Evolutionary conservation across 2,113 vertebrate genomes (phyloP).

Genomic region (Genyomyrus donnyi): DNA sequence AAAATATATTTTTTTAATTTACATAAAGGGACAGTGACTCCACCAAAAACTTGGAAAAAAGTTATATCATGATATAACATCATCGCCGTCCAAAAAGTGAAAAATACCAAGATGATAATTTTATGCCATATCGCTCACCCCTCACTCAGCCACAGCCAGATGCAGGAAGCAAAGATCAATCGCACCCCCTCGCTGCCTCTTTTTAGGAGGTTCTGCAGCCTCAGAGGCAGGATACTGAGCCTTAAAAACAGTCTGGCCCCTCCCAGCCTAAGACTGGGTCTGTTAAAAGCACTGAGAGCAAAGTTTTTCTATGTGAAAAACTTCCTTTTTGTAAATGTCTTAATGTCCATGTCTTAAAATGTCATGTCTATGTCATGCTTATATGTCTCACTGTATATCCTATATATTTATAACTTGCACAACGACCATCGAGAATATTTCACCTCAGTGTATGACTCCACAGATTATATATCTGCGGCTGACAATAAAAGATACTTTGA

Average conservation of each 20-base stretch:
- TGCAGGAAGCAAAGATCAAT: background rate
- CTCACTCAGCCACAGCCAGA: background rate
- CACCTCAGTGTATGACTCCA: background rate
- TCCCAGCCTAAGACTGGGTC: background rate
- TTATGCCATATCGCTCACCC: too few relatives aligned
- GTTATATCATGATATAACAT: too few relatives aligned
- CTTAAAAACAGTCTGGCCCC: background rate
- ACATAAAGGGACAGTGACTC: too few relatives aligned
- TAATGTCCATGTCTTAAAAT: background rate
- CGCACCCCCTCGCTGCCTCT: background rate
- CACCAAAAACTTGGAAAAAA: too few relatives aligned
- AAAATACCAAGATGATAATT: too few relatives aligned
- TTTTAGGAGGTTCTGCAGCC: background rate
- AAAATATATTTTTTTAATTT: too few relatives aligned
- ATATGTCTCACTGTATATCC: background rate
- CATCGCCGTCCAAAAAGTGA: too few relatives aligned
- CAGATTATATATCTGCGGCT: background rate
- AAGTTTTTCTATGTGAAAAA: too few relatives aligned
- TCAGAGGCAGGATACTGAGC: background rate
- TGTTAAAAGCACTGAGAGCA: background rate
- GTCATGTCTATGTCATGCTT: background rate
- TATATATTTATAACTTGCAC: background rate
- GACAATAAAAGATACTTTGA: background rate
- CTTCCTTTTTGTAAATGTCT: background rate
- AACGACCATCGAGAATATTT: background rate